Evolutionary conservation across 2,113 vertebrate species (phyloP), one percentile per base, ranked within the genome.

Genomic region (Actenoides hombroni): DNA sequence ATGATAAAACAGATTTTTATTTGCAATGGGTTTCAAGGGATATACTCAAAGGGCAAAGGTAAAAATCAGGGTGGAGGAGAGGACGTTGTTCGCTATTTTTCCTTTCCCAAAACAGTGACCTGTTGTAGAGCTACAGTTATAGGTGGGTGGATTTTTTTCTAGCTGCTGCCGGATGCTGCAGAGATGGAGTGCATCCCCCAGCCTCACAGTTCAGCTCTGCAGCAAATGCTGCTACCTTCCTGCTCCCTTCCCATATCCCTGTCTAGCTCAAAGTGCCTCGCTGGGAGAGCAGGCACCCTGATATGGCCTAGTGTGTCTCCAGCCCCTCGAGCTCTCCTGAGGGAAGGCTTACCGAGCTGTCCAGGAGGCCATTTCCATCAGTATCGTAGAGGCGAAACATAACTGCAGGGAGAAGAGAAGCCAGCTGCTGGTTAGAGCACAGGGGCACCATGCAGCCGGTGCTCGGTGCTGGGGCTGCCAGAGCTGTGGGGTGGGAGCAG

Each of bases 331-430:
- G 51, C 9, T 74, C 29, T 49, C 73, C 51, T 1, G 0, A 28
- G 63, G 51, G 24, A 40, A 91, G 46, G 28, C 98, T 99, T 97
- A 99, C 99, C 92, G 98, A 98, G 95, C 98, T 99, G 98, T 99
- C 99, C 98, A 99, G 98, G 11, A 99, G 97, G 29, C 99, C 99
- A 0, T 99, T 99, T 16, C 99, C 99, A 92, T 99, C 99, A 0
- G 98, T 99, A 42, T 99, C 99, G 4, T 99, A 99, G 61, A 99
- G 98, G 74, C 98, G 98, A 96, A 99, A 99, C 99, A 99, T 99
- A 97, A 99, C 99, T 99, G 97, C 44, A 98, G 97, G 92, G 94
- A 96, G 93, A 81, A 95, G 97, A 97, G 48, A 94, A 97, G 75
- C 26, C 23, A 11, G 16, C 4, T 48, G 85, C 12, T 0, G 0